Evolutionary conservation across 2,888 invertebrate species (phyloP), one percentile per base, ranked within the genome.

Genomic region (Pyrocoelia pectoralis): DNA sequence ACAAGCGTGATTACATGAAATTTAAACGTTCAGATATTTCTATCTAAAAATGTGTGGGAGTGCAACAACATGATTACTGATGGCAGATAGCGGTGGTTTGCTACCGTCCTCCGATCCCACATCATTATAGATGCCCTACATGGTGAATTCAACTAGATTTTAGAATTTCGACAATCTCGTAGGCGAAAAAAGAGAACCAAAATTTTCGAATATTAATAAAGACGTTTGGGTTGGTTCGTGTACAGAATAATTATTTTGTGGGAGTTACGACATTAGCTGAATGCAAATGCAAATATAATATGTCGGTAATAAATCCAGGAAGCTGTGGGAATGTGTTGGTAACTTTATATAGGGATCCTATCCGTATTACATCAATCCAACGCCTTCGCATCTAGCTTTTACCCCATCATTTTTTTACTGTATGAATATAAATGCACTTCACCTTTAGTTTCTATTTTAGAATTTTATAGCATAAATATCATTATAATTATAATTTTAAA

Each of bases 1-100:
- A 72, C 70, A 70, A 66, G 65, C 63, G 66, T 68, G 65, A 73
- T 73, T 73, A 74, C 72, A 74, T 64, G 65, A 70, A 69, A 71
- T 72, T 70, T 68, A 70, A 67, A 68, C 65, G 69, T 70, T 70
- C 65, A 65, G 71, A 70, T 71, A 72, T 73, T 72, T 68, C 68
- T 71, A 71, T 71, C 66, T 64, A 52, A 67, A 56, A 62, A 65
- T 63, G 72, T 70, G 75, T 75, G 70, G 75, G 65, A 53, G 60
- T 40, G 13, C 28, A 52, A 60, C 64, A 60, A 60, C 56, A 64
- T 64, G 64, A 64, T 64, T 64, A 64, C 60, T 60, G 59, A 64
- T 64, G 54, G 54, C 29, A 59, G 63, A 63, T 64, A 64, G 51
- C 59, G 13, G 46, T 43, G 40, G 46, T 15, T 28, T 50, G 63